These are phyloP conservation scores for Sclerodermus sp. DNA, from an alignment of 2,888 invertebrate genomes.

Conservation along the genomic window DNA sequence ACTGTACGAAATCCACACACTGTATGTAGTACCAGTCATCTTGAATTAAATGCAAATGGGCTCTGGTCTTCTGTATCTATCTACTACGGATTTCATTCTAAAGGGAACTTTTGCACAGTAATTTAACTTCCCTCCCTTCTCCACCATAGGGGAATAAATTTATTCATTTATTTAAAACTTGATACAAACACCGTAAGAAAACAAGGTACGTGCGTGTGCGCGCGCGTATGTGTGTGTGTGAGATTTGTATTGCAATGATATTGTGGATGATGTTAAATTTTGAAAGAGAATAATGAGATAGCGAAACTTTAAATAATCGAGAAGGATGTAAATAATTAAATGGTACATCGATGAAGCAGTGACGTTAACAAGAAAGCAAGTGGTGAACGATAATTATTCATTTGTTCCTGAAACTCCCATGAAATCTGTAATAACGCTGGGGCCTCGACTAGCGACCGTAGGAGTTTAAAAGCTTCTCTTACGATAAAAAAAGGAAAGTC, in stretches of 20 bases:
- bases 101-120: slow-evolving; percentile 27
- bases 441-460: slow-evolving; percentile 28
- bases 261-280: too few species aligned
- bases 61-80: slow-evolving; percentile 12
- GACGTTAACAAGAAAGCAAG: slow-evolving; percentile 18
- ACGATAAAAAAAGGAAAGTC: slow-evolving; percentile 34
- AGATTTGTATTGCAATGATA: too few species aligned
- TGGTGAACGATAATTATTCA: slow-evolving; percentile 30
- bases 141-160: slow-evolving; percentile 33
- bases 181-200: too few species aligned
- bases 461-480: slow-evolving; percentile 40
- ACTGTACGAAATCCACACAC: neutral
- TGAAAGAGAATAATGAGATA: too few species aligned
- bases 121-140: slow-evolving; percentile 39
- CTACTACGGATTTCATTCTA: slow-evolving; percentile 21
- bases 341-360: slow-evolving; percentile 20
- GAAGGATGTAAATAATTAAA: too few species aligned
- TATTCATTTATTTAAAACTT: slow-evolving; percentile 26
- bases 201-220: too few species aligned
- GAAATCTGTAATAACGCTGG: slow-evolving; percentile 41
- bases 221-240: too few species aligned
- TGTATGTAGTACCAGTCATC: slow-evolving; percentile 2
- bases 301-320: slow-evolving; percentile 17
- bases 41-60: slow-evolving; percentile 28
- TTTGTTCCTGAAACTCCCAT: slow-evolving; percentile 30